Base-by-base conservation (phyloP, 92 coral and sea anemone genomes). In the Siderastrea radians region DNA sequence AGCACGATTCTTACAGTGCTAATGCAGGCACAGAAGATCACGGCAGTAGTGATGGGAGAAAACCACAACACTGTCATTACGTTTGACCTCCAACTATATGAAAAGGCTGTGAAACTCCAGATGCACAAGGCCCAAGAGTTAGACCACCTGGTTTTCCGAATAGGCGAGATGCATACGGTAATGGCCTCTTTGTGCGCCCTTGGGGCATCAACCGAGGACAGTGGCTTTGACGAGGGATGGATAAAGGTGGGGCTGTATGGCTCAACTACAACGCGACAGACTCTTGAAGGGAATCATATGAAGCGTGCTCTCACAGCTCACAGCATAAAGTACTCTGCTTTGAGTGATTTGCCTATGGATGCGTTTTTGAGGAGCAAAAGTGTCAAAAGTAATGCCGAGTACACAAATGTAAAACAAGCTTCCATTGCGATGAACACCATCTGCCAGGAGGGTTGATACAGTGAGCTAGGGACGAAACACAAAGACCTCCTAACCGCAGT, bases 131-230 rank as follows among this genome's bases (percentile, higher is more conserved):
- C 86, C 7, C 77, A 81, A 68, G 86, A 68, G 9, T 70, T 82
- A 82, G 79, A 82, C 57, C 59, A 82, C 86, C 68, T 82, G 80
- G 72, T 82, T 68, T 82, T 82, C 62, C 77, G 86, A 19, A n/a
- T 82, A 47, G 86, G 86, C 53, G 86, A 79, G 78, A 60, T 79
- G 79, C 84, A 79, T 15, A 79, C 84, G n/a, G 51, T 79, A 10
- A 79, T 79, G 85, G 53, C 85, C 5, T 19, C 79, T 15, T 52
- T 80, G 46, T 53, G 75, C 10, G 87, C 81, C 75, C 80, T 83
- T 83, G 87, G 81, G 62, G 44, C 87, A 83, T 83, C 87, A 8
- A 61, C 0, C 51, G 88, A 66, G 50, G 78, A 71, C 81, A 76
- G 81, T 76, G 87, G 87, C 44, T 75, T 80, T 64, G 71, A 80